phyloP scores from a whole-genome alignment of 2,888 invertebrate genomes.

The Oscheius sp. region DNA sequence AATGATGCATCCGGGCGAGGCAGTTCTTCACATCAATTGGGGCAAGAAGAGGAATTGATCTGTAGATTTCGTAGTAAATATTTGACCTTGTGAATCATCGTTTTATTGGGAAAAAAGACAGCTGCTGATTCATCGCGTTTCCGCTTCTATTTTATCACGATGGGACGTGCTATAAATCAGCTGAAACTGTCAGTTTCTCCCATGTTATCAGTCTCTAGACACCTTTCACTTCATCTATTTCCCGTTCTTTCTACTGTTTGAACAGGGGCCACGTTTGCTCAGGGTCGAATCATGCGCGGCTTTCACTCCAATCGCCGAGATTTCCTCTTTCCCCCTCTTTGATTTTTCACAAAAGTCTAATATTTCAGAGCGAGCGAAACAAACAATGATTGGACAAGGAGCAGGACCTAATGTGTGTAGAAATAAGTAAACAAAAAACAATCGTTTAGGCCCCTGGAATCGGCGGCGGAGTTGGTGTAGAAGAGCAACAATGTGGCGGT shows the following conservation, averaged over 20 bases:
- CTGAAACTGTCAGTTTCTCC: slow-evolving; percentile 9
- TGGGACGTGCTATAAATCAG: slow-evolving; percentile 20
- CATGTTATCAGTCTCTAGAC: slow-evolving; percentile 18
- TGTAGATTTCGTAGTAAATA: neutral
- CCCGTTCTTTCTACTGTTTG: slow-evolving; percentile 11
- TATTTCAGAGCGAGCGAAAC: neutral
- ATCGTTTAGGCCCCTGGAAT: slow-evolving; percentile 8
- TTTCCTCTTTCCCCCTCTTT: slow-evolving; percentile 1
- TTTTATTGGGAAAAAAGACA: neutral
- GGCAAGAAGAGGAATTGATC: slow-evolving; percentile 11
- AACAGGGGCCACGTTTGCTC: slow-evolving; percentile 24
- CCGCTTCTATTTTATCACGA: slow-evolving; percentile 11
- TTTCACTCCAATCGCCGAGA: neutral
- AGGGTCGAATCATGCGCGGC: slow-evolving; percentile 30
- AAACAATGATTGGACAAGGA: slow-evolving; percentile 20
- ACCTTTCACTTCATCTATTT: neutral
- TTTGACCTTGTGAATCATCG: neutral
- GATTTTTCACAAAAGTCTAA: neutral
- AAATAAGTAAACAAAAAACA: neutral
- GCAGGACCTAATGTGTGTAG: slow-evolving; percentile 21
- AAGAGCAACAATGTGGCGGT: slow-evolving; percentile 5
- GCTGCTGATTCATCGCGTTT: slow-evolving; percentile 11
- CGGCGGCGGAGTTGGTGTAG: slow-evolving; percentile 12
- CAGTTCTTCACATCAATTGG: slow-evolving; percentile 49
- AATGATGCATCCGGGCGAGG: slow-evolving; percentile 54